Base-by-base conservation (phyloP, 2,797 vertebrate species). In the Molothrus aeneus region DNA sequence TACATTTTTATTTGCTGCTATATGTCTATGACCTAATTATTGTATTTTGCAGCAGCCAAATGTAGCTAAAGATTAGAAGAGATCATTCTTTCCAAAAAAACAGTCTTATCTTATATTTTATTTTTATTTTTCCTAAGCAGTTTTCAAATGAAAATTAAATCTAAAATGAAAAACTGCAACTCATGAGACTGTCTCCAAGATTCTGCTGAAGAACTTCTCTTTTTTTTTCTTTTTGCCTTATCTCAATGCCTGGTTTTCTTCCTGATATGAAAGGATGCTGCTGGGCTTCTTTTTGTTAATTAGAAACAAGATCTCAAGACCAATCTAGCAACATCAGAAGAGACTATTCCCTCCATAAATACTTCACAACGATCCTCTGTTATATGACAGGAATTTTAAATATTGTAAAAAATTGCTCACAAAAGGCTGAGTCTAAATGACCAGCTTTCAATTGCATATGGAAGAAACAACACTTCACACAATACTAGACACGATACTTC, bases 241-340 rank as follows among this genome's bases (percentile, higher is more conserved):
- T 81, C 93, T 95, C 36, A 34, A 17, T 15, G 25, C 29, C 31
- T 43, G 17, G 16, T 61, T 93, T 92, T 88, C 28, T 56, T 85
- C 36, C 24, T 16, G 17, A 29, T 26, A 40, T 2, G 10, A 85
- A 91, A 87, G 53, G 26, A 80, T 1, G 8, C 54, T 72, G 38
- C 42, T 65, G 9, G 32, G 31, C 20, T 66, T 71, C 66, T 82
- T 77, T 80, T 71, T 82, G 13, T 71, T 86, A 90, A 90, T 92
- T 90, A 91, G 72, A 92, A 95, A 86, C 24, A 69, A 79, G 57
- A 72, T 64, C 68, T 91, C 51, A 88, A 85, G 36, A 86, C 57
- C 88, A 69, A 92, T 80, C 57, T 71, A 68, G 38, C 31, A 83
- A 48, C 21, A 83, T 34, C 56, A 88, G 61, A 80, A 83, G 45